phyloP scores from a whole-genome alignment of 2,888 invertebrate species.

The Parochlus steinenii region DNA sequence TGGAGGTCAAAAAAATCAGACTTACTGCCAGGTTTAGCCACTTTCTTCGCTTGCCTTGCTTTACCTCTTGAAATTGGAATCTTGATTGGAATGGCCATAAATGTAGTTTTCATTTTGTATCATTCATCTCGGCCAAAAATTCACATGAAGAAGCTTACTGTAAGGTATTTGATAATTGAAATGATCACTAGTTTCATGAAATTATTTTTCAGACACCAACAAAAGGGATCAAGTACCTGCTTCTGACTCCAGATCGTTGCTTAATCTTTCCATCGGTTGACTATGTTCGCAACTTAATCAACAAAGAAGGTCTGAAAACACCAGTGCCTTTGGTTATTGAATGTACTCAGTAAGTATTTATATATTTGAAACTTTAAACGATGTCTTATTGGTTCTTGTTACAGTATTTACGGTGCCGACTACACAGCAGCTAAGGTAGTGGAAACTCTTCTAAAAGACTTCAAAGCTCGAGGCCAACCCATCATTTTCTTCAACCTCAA shows the following conservation, averaged over 20 bases:
- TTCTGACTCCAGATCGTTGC: conserved; percentile 75
- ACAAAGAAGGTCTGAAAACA: conserved; percentile 55
- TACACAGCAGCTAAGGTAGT: conserved; percentile 74
- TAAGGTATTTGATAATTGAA: conserved; percentile 27
- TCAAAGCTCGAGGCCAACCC: conserved; percentile 53
- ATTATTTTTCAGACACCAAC: conserved; percentile 35
- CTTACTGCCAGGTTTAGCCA: conserved; percentile 66
- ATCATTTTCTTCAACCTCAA: conserved; percentile 69
- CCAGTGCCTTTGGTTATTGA: conserved; percentile 67
- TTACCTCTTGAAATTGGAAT: conserved; percentile 79
- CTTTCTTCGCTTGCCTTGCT: conserved; percentile 70
- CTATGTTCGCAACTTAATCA: conserved; percentile 71
- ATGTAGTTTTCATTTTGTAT: conserved; percentile 70
- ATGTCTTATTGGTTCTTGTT: neutral
- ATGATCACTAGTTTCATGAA: conserved; percentile 3
- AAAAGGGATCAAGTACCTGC: conserved; percentile 54
- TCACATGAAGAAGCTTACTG: conserved; percentile 56
- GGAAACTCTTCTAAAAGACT: conserved; percentile 56
- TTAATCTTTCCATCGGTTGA: conserved; percentile 82
- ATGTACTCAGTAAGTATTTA: conserved; percentile 36
- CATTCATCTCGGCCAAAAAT: conserved; percentile 78
- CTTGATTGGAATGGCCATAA: conserved; percentile 64
- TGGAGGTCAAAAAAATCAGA: conserved; percentile 82
- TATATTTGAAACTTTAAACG: neutral
- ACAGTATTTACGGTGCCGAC: conserved; percentile 72